phyloP scores from a whole-genome alignment of 1,140 invertebrate species.

The Helicoverpa zea region DNA sequence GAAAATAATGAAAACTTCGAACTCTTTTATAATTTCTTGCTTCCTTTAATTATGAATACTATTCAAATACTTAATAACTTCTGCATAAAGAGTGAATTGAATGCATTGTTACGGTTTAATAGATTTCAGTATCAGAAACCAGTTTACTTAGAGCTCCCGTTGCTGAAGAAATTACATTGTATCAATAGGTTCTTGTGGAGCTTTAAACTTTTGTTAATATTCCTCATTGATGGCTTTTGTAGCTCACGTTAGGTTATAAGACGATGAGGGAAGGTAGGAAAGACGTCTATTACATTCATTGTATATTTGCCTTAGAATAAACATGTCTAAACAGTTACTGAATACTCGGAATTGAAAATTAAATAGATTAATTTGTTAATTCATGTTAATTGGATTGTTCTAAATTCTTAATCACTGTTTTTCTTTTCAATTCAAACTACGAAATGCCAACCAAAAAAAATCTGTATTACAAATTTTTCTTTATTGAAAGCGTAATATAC shows the following conservation, averaged over 20 bases:
- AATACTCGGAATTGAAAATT: too few species aligned
- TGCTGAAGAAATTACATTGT: constrained; percentile 38
- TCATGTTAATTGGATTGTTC: too few species aligned
- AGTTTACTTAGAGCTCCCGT: neutral
- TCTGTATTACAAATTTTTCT: neutral
- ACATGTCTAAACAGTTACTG: too few species aligned
- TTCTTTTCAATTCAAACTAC: too few species aligned
- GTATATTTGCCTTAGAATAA: too few species aligned
- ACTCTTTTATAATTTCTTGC: neutral
- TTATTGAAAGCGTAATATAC: too few species aligned
- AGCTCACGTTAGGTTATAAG: constrained; percentile 5
- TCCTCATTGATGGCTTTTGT: constrained; percentile 20
- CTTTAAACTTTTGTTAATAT: neutral
- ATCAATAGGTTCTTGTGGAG: constrained; percentile 1
- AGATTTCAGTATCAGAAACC: constrained; percentile 30
- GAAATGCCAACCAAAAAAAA: too few species aligned
- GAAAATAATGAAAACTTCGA: too few species aligned
- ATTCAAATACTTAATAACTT: constrained; percentile 22
- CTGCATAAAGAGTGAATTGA: neutral
- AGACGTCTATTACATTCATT: neutral
- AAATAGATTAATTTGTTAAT: too few species aligned
- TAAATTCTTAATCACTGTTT: too few species aligned
- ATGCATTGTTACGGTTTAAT: constrained; percentile 39
- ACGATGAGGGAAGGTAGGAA: neutral
- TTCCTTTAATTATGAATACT: neutral